phyloP scores from a whole-genome alignment of 2,113 vertebrate species.

The Pampusana beccarii region DNA sequence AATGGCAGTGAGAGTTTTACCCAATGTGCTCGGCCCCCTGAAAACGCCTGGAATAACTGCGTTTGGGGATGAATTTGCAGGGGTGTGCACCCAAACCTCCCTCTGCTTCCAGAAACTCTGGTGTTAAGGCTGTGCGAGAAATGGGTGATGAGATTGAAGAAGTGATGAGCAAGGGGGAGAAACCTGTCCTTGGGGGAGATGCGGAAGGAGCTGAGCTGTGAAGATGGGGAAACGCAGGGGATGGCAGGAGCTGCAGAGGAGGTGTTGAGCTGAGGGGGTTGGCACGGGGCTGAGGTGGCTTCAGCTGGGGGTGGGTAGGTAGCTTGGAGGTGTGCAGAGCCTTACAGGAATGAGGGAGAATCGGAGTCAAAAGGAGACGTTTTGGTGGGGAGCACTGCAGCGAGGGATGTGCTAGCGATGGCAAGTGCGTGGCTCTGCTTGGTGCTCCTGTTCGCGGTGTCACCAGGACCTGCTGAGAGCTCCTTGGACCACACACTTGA shows the following conservation, averaged over 20 bases:
- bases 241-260: neutral
- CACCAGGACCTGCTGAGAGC: neutral
- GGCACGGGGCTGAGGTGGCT: neutral
- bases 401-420: rapidly evolving
- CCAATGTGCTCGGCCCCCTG: neutral
- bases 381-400: neutral
- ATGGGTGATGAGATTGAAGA: neutral
- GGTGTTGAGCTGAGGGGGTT: neutral
- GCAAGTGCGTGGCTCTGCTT: neutral
- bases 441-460: neutral
- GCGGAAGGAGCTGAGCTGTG: neutral
- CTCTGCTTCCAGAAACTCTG: neutral
- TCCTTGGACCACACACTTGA: neutral
- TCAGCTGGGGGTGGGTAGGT: neutral
- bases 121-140: neutral
- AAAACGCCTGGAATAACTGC: neutral
- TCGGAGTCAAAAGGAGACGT: neutral
- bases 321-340: neutral
- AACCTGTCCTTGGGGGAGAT: neutral
- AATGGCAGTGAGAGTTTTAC: neutral
- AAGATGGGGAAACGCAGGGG: rapidly evolving
- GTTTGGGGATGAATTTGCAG: neutral
- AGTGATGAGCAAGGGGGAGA: neutral
- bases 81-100: rapidly evolving
- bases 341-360: neutral